Evolutionary conservation across 2,797 vertebrate genomes (phyloP).

Genomic region (Periparus ater): DNA sequence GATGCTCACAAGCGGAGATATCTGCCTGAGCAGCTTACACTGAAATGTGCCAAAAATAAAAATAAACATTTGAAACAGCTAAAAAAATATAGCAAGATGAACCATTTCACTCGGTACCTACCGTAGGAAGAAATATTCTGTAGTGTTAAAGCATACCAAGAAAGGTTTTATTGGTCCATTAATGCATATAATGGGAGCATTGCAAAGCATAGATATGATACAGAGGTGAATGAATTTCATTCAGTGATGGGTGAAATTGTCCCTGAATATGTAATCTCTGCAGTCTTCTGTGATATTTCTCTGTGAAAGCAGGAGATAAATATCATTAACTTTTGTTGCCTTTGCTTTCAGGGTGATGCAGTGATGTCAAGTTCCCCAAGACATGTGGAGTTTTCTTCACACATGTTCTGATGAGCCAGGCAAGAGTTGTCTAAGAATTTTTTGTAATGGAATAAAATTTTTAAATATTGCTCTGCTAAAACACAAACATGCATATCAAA

Average conservation of each 20-base stretch:
- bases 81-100: slow-evolving; percentile 8
- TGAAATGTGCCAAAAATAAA: slow-evolving; percentile 36
- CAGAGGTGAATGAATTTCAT: slow-evolving; percentile 34
- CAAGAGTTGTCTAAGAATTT: not conserved
- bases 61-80: not conserved
- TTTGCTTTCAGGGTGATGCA: not conserved
- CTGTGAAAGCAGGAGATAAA: not conserved
- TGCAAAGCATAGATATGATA: not conserved
- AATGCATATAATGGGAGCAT: not conserved
- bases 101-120: slow-evolving; percentile 31
- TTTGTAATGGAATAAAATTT: not conserved
- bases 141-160: slow-evolving; percentile 6
- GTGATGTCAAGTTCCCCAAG: not conserved
- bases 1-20: not conserved
- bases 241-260: slow-evolving; percentile 7
- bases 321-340: not conserved
- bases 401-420: not conserved
- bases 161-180: slow-evolving; percentile 23
- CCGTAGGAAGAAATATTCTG: not conserved
- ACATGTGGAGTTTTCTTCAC: not conserved
- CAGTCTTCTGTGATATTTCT: not conserved
- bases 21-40: not conserved
- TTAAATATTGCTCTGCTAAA: not conserved
- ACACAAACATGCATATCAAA: not conserved
- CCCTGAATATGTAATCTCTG: not conserved